These are phyloP conservation scores for Lepus oiostolus DNA, from an alignment of 2,797 vertebrate genomes.

Conservation along the genomic window DNA sequence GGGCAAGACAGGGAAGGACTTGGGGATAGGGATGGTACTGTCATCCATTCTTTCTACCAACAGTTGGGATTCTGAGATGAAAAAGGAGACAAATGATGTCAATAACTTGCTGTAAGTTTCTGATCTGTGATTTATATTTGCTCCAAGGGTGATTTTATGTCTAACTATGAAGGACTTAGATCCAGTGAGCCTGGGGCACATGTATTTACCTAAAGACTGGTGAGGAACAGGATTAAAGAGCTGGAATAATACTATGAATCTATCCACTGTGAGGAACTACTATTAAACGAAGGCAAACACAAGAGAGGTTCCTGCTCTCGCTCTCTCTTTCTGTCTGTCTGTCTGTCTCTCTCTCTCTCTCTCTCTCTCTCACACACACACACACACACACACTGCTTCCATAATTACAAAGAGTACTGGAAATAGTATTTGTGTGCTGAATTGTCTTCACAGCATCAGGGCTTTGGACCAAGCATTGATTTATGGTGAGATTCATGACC, in stretches of 20 bases:
- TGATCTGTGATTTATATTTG: not conserved
- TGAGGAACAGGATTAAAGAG: not conserved
- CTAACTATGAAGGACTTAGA: not conserved
- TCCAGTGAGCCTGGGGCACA: not conserved
- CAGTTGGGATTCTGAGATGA: conserved; percentile 12
- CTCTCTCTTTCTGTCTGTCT: too few species aligned
- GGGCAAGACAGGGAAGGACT: not conserved
- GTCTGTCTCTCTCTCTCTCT: too few species aligned
- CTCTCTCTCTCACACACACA: not conserved
- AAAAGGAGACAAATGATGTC: not conserved
- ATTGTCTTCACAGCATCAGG: not conserved
- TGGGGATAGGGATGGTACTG: not conserved
- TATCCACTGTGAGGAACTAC: not conserved
- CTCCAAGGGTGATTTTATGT: not conserved
- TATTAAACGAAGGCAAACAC: not conserved
- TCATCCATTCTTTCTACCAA: not conserved
- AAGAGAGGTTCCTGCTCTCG: not conserved
- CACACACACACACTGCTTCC: not conserved
- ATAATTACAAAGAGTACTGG: conserved; percentile 3
- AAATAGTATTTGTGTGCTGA: not conserved
- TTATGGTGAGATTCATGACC: conserved; percentile 22
- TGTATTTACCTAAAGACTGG: not conserved
- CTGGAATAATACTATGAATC: not conserved
- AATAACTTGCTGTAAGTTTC: not conserved
- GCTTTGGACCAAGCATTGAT: not conserved